phyloP scores from a whole-genome alignment of 2,888 invertebrate genomes.

The Mamestra brassicae region DNA sequence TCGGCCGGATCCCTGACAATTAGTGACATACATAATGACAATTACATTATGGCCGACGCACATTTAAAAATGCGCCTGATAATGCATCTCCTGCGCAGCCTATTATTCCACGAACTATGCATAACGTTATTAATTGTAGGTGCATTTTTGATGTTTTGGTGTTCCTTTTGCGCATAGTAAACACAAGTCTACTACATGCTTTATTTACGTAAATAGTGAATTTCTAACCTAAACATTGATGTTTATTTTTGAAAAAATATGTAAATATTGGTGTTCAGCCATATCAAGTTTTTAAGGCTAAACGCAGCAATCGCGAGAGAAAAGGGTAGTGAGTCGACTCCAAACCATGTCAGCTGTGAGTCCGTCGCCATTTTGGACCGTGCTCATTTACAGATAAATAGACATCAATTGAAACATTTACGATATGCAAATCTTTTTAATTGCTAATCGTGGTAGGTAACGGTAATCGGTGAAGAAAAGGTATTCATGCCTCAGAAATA shows the following conservation, averaged over 20 bases:
- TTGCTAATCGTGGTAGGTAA: constrained; percentile 1
- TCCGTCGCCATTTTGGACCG: constrained; percentile 40
- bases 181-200: background rate
- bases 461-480: background rate
- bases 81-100: too few species aligned
- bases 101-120: too few species aligned
- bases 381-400: constrained; percentile 33
- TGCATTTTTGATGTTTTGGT: background rate
- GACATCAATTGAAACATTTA: background rate
- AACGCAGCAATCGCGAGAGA: background rate
- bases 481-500: background rate
- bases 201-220: background rate
- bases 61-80: too few species aligned
- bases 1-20: too few species aligned
- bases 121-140: too few species aligned
- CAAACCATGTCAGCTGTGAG: constrained; percentile 39
- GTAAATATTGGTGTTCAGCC: background rate
- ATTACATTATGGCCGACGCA: constrained; percentile 1
- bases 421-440: constrained; percentile 1
- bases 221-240: background rate
- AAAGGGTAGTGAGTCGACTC: background rate
- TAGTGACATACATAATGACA: background rate
- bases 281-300: background rate
- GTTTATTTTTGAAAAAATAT: too few species aligned
- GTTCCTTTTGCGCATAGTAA: background rate